A percentile compares a stretch with the other conserved stretches of the same genome.
Conservation (phyloP, 1,140 invertebrate genomes). For the Dolichoris vasculosae region DNA sequence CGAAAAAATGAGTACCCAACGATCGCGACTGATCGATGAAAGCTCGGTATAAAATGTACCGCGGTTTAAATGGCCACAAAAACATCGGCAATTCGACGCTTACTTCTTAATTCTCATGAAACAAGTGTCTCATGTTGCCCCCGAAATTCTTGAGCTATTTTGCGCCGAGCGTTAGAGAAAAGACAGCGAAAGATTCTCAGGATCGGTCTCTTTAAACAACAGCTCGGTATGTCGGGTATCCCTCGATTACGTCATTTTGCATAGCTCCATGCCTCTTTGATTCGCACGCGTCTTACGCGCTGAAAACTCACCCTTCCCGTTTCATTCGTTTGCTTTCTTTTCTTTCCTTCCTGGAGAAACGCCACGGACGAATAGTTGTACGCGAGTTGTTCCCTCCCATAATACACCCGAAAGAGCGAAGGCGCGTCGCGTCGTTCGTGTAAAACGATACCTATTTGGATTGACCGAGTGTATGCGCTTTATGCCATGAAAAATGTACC, state of each 20-base stretch:
- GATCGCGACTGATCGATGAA: neutral
- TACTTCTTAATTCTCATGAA: constrained; percentile 26
- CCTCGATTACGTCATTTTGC: constrained; percentile 39
- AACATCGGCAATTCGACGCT: neutral
- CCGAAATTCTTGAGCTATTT: constrained; percentile 39
- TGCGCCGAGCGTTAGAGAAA: constrained; percentile 1
- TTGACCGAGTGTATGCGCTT: neutral
- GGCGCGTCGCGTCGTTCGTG: neutral
- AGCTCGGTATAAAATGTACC: too few species aligned
- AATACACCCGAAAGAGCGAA: neutral
- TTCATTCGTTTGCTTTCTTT: neutral
- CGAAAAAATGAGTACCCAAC: neutral
- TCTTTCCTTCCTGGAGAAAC: neutral
- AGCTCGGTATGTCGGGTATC: constrained; percentile 27
- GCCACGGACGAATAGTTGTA: neutral
- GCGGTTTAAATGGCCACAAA: neutral
- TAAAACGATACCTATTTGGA: constrained; percentile 33
- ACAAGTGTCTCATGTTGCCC: constrained; percentile 42
- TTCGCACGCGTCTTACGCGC: constrained; percentile 30
- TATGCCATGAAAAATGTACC: neutral
- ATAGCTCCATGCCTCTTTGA: constrained; percentile 25
- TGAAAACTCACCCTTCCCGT: neutral
- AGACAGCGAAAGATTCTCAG: constrained; percentile 34
- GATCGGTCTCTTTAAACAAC: constrained; percentile 21
- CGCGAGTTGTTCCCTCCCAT: constrained; percentile 22